phyloP scores from a whole-genome alignment of 2,888 invertebrate genomes.

The Oasisia sp. region DNA sequence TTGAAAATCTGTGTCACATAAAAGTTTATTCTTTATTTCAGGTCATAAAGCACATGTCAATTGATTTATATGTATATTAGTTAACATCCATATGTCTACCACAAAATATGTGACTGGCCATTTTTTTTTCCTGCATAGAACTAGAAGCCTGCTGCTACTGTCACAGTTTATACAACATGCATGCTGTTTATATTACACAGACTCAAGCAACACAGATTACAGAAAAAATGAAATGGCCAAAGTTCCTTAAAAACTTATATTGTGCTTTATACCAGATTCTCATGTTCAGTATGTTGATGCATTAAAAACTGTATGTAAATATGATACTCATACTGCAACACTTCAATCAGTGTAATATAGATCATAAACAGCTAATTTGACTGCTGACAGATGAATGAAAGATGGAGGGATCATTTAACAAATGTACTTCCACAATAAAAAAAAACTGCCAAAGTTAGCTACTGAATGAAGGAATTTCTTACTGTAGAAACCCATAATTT shows the following conservation, averaged over 20 bases:
- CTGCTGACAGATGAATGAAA: not conserved
- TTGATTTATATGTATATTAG: too few relatives aligned
- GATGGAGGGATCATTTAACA: not conserved
- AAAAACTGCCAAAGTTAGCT: not conserved
- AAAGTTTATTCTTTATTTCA: too few relatives aligned
- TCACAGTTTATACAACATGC: not conserved
- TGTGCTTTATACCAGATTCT: too few relatives aligned
- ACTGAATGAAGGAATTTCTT: not conserved
- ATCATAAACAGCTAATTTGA: not conserved
- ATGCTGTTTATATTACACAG: not conserved
- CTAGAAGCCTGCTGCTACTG: too few relatives aligned
- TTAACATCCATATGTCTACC: too few relatives aligned
- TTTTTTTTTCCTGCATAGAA: too few relatives aligned
- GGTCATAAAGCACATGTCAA: too few relatives aligned
- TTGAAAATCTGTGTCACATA: too few relatives aligned
- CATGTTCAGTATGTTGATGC: not conserved
- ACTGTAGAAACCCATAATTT: too few relatives aligned
- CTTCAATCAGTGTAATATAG: not conserved
- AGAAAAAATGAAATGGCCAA: too few relatives aligned
- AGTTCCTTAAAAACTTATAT: too few relatives aligned
- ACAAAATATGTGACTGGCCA: too few relatives aligned
- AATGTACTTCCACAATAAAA: not conserved
- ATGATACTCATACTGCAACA: not conserved
- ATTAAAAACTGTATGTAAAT: conserved; percentile 17
- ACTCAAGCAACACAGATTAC: not conserved